Evolutionary conservation across 2,888 invertebrate genomes (phyloP).

Genomic region (Clepsis dumicolana): DNA sequence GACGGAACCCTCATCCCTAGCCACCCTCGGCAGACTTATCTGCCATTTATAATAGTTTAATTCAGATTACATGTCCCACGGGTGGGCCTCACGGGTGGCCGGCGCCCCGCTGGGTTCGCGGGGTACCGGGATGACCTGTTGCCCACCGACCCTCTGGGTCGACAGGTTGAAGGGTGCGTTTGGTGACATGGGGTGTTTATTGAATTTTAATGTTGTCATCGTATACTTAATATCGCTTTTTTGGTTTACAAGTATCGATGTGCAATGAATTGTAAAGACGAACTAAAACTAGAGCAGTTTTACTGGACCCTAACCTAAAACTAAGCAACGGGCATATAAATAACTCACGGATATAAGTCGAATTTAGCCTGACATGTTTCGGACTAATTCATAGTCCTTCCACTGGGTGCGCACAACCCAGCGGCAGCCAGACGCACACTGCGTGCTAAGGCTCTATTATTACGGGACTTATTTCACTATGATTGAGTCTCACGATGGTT

Average conservation of each 20-base stretch:
- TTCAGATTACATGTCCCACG: constrained; percentile 82
- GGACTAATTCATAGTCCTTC: no score
- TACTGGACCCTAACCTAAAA: no score
- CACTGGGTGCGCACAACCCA: no score
- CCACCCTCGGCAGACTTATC: constrained; percentile 13
- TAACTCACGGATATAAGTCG: no score
- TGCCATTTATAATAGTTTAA: constrained; percentile 76
- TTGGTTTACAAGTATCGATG: no score
- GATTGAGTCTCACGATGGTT: no score
- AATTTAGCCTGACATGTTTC: no score
- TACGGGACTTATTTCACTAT: no score
- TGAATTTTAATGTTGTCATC: constrained; percentile 10
- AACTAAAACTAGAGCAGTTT: no score
- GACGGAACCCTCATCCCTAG: constrained; percentile 33
- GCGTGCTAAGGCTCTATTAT: no score
- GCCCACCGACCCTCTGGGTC: constrained; percentile 38
- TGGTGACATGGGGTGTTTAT: constrained; percentile 2
- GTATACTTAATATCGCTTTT: background rate
- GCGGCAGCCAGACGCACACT: no score
- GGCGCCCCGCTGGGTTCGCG: background rate
- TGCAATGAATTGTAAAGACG: background rate
- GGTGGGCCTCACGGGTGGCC: constrained; percentile 64
- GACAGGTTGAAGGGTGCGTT: constrained; percentile 65
- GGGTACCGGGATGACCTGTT: background rate
- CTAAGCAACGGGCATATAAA: no score